Conservation (phyloP, 2,888 invertebrate species). For the Drosophila subsilvestris region DNA sequence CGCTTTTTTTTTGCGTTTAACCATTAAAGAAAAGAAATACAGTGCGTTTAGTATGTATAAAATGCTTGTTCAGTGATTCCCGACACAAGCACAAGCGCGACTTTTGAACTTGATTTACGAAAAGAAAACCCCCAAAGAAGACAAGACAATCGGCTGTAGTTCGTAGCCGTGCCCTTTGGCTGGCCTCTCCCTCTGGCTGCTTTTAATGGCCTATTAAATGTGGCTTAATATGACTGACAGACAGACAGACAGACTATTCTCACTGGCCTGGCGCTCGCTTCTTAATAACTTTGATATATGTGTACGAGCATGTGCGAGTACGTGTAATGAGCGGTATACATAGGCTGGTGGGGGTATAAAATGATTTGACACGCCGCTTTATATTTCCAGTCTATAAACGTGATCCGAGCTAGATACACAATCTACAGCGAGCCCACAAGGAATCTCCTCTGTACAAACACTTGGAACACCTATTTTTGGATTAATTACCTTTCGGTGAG, state of each 20-base stretch:
- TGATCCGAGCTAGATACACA: slow-evolving; percentile 44
- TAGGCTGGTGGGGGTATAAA: slow-evolving; percentile 59
- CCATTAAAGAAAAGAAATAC: slow-evolving; percentile 3
- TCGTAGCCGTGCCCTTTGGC: slow-evolving; percentile 36
- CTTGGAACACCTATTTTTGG: slow-evolving; percentile 17
- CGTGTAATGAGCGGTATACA: slow-evolving; percentile 33
- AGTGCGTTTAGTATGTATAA: not conserved
- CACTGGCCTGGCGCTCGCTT: slow-evolving; percentile 5
- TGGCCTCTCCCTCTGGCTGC: not conserved
- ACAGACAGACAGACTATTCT: slow-evolving; percentile 10
- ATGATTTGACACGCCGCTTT: slow-evolving; percentile 52
- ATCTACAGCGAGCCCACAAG: slow-evolving; percentile 6
- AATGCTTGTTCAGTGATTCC: slow-evolving; percentile 10
- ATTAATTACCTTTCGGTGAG: slow-evolving; percentile 59
- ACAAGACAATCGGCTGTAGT: slow-evolving; percentile 11
- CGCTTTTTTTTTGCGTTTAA: no score
- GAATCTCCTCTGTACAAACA: slow-evolving; percentile 20
- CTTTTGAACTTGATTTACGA: slow-evolving; percentile 25
- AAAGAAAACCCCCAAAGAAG: slow-evolving; percentile 23
- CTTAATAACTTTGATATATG: slow-evolving; percentile 27
- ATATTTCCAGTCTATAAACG: slow-evolving; percentile 65
- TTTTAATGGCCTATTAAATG: slow-evolving; percentile 50
- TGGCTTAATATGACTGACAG: slow-evolving; percentile 37
- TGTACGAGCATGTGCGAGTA: slow-evolving; percentile 16
- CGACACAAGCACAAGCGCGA: not conserved